A percentile compares a stretch with the other conserved stretches of the same genome.
These are phyloP conservation scores for Todiramphus saurophagus DNA, from an alignment of 2,113 vertebrate genomes.

Conservation along the genomic window DNA sequence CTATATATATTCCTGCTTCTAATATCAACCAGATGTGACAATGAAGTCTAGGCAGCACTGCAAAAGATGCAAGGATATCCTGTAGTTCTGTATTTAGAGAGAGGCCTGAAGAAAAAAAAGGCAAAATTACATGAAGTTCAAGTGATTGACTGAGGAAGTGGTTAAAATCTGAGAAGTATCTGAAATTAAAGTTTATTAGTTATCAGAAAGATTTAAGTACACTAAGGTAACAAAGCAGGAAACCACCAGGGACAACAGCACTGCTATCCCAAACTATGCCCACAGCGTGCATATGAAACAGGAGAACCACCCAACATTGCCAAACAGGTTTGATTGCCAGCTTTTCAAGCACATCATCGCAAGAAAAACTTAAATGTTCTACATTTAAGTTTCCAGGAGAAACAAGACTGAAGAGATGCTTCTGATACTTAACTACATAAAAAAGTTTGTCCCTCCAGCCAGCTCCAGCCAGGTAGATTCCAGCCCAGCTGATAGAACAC, in stretches of 20 bases:
- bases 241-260: background rate
- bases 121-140: background rate
- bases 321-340: background rate
- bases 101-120: background rate
- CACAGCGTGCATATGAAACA: accelerated
- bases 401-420: background rate
- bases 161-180: background rate
- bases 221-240: background rate
- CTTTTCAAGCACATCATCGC: accelerated
- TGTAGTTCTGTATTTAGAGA: slow-evolving; percentile 10
- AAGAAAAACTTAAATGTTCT: background rate
- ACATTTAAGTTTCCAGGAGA: background rate
- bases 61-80: slow-evolving; percentile 64
- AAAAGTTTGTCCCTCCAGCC: accelerated
- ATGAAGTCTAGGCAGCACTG: slow-evolving; percentile 45
- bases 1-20: slow-evolving; percentile 49
- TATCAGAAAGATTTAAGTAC: background rate
- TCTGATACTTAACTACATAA: no score
- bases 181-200: background rate
- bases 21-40: slow-evolving; percentile 79
- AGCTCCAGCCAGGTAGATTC: background rate
- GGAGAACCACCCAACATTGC: accelerated
- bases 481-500: background rate
- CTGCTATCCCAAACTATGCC: accelerated
- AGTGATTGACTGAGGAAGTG: background rate